phyloP scores from a whole-genome alignment of 2,797 vertebrate genomes.

The Pygocentrus nattereri region DNA sequence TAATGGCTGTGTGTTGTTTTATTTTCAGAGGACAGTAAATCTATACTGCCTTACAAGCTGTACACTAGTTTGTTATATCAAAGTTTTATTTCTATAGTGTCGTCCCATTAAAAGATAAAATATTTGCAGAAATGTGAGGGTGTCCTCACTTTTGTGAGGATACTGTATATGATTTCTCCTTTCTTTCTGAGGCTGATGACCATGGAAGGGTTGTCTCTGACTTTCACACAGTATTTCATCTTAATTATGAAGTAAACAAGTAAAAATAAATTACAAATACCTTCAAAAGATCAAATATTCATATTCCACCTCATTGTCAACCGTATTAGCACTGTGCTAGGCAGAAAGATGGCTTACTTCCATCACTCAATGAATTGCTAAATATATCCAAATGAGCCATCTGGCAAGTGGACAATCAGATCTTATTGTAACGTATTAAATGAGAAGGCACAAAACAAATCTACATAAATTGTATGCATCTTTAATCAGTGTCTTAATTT shows the following conservation, averaged over 20 bases:
- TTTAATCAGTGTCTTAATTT: constrained; percentile 12
- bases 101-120: no score
- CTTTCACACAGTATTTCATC: no score
- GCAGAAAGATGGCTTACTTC: not conserved
- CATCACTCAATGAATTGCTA: not conserved
- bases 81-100: no score
- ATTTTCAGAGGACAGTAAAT: no score
- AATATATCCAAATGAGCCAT: constrained; percentile 5
- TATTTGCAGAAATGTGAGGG: no score
- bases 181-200: no score
- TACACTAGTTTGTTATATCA: no score
- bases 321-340: not conserved
- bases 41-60: no score
- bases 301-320: not conserved
- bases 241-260: not conserved
- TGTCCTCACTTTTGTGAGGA: no score
- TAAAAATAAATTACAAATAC: not conserved
- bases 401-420: constrained; percentile 16
- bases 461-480: constrained; percentile 1
- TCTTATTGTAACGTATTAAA: not conserved
- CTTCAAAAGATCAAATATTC: not conserved
- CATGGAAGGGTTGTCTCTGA: no score
- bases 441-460: not conserved
- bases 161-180: no score
- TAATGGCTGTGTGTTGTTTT: no score